phyloP scores from a whole-genome alignment of 2,797 vertebrate genomes.

The Anabas testudineus region DNA sequence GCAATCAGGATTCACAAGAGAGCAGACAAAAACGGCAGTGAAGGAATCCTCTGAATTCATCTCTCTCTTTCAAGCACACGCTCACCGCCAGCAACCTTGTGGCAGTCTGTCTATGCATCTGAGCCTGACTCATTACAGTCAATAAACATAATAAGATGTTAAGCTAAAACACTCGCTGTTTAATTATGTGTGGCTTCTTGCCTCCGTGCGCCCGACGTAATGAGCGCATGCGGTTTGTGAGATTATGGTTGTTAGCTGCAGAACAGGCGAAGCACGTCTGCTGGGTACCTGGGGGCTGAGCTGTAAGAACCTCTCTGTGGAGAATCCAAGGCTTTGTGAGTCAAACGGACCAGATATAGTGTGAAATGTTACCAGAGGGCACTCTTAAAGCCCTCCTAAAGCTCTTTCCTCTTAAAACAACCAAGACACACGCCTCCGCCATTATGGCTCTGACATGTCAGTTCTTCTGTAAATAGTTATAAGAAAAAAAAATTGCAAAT shows the following conservation, averaged over 20 bases:
- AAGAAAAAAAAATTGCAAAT: conserved; percentile 1
- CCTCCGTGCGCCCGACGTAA: conserved; percentile 28
- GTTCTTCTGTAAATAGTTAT: conserved; percentile 39
- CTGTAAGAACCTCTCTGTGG: conserved; percentile 46
- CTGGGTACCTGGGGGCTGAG: conserved; percentile 41
- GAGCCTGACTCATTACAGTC: conserved; percentile 49
- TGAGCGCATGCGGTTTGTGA: conserved; percentile 38
- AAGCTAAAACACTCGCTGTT: conserved; percentile 51
- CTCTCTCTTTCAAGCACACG: conserved; percentile 30
- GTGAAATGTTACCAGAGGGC: conserved; percentile 67
- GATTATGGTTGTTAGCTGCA: conserved; percentile 41
- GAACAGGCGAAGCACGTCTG: conserved; percentile 39
- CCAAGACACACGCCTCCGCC: conserved; percentile 34
- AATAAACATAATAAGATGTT: conserved; percentile 65
- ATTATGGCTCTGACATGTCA: conserved; percentile 40
- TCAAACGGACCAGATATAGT: conserved; percentile 62
- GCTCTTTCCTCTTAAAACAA: conserved; percentile 60
- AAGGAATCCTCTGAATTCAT: conserved; percentile 46
- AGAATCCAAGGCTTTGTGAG: conserved; percentile 58
- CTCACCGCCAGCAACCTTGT: conserved; percentile 45
- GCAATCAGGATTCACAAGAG: conserved; percentile 60
- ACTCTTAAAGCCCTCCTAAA: conserved; percentile 56
- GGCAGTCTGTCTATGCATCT: conserved; percentile 45
- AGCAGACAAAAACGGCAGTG: conserved; percentile 3
- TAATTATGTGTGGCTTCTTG: conserved; percentile 57